phyloP scores from a whole-genome alignment of 2,888 invertebrate species.

The Nymphalis c-album region DNA sequence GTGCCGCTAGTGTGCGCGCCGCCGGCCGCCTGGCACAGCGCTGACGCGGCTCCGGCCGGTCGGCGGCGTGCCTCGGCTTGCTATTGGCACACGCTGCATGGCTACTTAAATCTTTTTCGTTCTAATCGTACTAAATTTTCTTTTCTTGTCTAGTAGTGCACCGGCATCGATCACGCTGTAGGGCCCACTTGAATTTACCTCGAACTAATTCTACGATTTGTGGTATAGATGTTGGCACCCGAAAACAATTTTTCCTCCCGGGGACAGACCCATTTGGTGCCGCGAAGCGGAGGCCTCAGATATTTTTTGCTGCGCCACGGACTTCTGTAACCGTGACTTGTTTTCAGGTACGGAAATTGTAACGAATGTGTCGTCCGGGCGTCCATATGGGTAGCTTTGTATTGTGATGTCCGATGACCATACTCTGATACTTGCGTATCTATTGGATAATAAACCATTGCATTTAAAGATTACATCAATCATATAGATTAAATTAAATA shows the following conservation, averaged over 20 bases:
- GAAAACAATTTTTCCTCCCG: constrained; percentile 82
- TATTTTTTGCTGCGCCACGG: constrained; percentile 84
- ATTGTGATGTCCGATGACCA: constrained; percentile 68
- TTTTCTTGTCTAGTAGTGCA: constrained; percentile 54
- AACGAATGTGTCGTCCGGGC: constrained; percentile 62
- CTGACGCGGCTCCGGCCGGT: constrained; percentile 30
- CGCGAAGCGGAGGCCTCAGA: constrained; percentile 67
- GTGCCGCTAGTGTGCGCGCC: constrained; percentile 59
- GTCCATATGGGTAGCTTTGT: constrained; percentile 63
- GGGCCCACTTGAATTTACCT: constrained; percentile 36
- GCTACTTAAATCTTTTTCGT: constrained; percentile 59
- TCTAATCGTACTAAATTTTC: constrained; percentile 68
- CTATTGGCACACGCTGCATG: constrained; percentile 68
- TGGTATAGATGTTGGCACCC: constrained; percentile 83
- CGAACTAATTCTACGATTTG: constrained; percentile 62
- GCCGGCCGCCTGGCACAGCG: constrained; percentile 25
- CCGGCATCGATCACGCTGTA: constrained; percentile 77
- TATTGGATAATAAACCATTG: not conserved
- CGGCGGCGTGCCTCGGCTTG: constrained; percentile 51
- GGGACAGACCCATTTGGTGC: constrained; percentile 83
- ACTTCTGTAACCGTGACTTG: constrained; percentile 85
- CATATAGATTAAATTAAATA: not conserved
- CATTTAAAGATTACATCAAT: constrained; percentile 7
- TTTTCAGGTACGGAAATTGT: constrained; percentile 67
- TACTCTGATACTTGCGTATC: constrained; percentile 38